A percentile compares a stretch with the other conserved stretches of the same genome.
These are phyloP conservation scores for Drosophila monieri DNA, from an alignment of 2,888 invertebrate species.

Conservation along the genomic window DNA sequence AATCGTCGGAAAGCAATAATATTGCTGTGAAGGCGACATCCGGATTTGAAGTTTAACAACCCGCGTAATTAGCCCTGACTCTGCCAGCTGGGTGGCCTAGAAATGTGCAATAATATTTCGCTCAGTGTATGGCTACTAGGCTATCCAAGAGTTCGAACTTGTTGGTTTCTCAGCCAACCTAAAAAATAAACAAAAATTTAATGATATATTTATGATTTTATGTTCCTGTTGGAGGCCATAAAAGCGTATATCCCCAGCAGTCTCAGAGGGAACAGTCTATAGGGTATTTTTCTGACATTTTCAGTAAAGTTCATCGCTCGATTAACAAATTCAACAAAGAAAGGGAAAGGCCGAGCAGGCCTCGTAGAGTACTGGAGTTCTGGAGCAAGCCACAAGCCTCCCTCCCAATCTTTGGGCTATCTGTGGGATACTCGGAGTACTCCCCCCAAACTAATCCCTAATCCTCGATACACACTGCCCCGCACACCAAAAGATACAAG, in stretches of 20 bases:
- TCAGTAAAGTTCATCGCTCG: conserved; percentile 72
- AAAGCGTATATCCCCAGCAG: background rate
- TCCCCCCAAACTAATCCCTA: too few relatives aligned
- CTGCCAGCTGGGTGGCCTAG: conserved; percentile 32
- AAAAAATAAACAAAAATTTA: background rate
- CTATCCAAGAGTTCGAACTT: too few relatives aligned
- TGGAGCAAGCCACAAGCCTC: too few relatives aligned
- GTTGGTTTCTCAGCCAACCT: background rate
- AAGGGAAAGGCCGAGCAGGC: conserved; percentile 8
- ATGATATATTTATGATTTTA: background rate
- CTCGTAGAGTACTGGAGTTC: conserved; percentile 7
- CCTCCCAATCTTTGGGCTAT: too few relatives aligned
- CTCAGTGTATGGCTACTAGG: conserved; percentile 46
- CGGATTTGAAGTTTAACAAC: conserved; percentile 41
- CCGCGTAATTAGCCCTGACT: conserved; percentile 44
- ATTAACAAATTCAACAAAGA: conserved; percentile 68
- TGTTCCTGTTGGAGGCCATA: background rate
- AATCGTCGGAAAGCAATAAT: conserved; percentile 33
- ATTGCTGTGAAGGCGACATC: conserved; percentile 42
- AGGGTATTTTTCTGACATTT: conserved; percentile 17
- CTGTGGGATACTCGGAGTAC: too few relatives aligned
- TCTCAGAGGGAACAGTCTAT: too few relatives aligned
- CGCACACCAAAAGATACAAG: background rate
- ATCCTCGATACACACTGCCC: background rate
- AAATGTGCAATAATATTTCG: conserved; percentile 32